Evolutionary conservation across 64 coral and sea anemone species (phyloP), one percentile per base, ranked within the genome.

Genomic region (Trachythela sp.): DNA sequence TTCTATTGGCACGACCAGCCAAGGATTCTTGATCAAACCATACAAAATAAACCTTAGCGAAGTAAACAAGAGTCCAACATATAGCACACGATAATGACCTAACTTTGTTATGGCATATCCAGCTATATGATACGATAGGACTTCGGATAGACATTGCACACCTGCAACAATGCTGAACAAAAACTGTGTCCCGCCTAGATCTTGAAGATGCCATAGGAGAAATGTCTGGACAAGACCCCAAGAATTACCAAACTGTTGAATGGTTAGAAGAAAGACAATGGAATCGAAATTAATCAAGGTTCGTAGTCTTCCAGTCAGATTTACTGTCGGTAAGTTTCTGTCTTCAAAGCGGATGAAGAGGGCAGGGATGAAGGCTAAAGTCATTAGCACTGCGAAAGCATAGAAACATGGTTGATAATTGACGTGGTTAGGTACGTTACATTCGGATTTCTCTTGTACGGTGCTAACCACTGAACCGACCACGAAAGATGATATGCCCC

Each of bases 391-490:
- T 1, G 88, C 90, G 40, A 92, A 97, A 5, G 90, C 91, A 48
- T 97, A 97, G 80, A 97, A 97, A 92, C 95, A 97, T 17, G 93
- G 93, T 86, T 88, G 80, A 48, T 97, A 97, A 43, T 97, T 88
- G 14, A 97, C 88, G 80, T 86, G 89, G 10, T 88, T 39, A 32
- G 95, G 92, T 68, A 88, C 88, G 67, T 94, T 94, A 39, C 95
- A 97, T n/a, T 84, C 58, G 17, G 89, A 88, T 20, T 77, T 24
- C 83, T 92, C 91, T 86, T 97, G 88, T 4, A 90, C 60, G 72
- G 88, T 90, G 35, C 90, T 90, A 1, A 97, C 36, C 24, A 70
- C 52, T 85, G 95, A 89, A 36, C 95, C 95, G 0, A 97, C 85
- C 17, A 94, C 30, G 80, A 97, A 97, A 36, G 95, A 91, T 2